phyloP scores from a whole-genome alignment of 1,140 invertebrate genomes.

The Coenobita brevimanus region DNA sequence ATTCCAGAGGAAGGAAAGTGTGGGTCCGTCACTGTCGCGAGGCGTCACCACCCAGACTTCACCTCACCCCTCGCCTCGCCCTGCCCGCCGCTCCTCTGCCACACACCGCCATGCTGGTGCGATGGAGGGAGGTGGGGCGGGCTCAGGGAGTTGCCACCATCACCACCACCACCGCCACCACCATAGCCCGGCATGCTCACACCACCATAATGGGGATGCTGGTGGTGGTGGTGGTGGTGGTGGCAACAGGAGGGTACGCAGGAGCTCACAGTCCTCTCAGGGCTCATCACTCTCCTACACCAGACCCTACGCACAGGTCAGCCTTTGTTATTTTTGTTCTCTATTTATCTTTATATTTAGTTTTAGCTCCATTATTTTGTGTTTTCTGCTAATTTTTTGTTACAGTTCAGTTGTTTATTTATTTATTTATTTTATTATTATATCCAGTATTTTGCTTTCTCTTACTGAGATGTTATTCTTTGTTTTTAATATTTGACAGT shows the following conservation, averaged over 20 bases:
- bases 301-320: conserved; percentile 70
- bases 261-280: conserved; percentile 74
- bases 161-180: conserved; percentile 71
- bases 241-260: conserved; percentile 50
- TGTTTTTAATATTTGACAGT: too few species aligned
- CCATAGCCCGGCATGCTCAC: conserved; percentile 60
- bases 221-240: conserved; percentile 19
- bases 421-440: too few species aligned
- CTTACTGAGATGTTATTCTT: too few species aligned
- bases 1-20: conserved; percentile 56
- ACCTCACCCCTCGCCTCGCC: conserved; percentile 66
- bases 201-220: conserved; percentile 70
- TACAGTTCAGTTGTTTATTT: too few species aligned
- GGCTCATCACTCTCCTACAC: conserved; percentile 73
- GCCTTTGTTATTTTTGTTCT: too few species aligned
- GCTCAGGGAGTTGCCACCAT: conserved; percentile 18
- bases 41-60: conserved; percentile 66
- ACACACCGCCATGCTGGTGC: conserved; percentile 71
- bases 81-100: conserved; percentile 72
- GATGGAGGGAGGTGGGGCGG: background rate
- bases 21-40: conserved; percentile 71
- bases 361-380: too few species aligned
- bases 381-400: too few species aligned
- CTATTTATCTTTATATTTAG: too few species aligned
- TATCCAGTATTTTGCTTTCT: too few species aligned